Evolutionary conservation across 2,113 vertebrate genomes (phyloP).

Genomic region (Eonycteris spelaea): DNA sequence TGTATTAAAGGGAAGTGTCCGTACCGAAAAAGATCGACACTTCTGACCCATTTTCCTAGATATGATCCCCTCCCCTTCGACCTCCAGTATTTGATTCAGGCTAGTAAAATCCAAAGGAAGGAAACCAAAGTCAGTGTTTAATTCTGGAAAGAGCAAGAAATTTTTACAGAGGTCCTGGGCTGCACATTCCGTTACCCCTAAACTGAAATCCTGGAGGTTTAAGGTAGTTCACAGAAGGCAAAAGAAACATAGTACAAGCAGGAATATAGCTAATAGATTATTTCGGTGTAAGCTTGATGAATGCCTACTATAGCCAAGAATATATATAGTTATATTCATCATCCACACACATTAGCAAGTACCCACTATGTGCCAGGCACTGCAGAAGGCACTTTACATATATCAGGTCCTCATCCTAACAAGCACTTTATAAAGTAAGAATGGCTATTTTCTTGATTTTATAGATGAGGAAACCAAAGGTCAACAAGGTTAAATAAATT

Average conservation of each 20-base stretch:
- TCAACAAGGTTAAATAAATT: neutral
- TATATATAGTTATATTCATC: neutral
- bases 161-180: neutral
- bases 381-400: neutral
- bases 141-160: neutral
- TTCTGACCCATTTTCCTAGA: neutral
- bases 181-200: neutral
- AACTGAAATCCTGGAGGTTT: neutral
- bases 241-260: neutral
- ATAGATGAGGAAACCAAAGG: neutral
- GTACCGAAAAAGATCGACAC: neutral
- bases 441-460: neutral
- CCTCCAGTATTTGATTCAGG: neutral
- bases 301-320: neutral
- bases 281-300: neutral
- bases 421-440: neutral
- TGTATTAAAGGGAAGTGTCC: neutral
- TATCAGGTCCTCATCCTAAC: neutral
- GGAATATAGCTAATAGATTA: neutral
- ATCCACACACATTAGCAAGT: neutral
- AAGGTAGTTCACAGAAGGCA: neutral
- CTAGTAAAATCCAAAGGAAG: neutral
- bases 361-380: neutral
- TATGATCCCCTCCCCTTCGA: neutral
- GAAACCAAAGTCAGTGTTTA: neutral